phyloP scores from a whole-genome alignment of 2,113 vertebrate genomes.

The Thamnophis sirtalis region DNA sequence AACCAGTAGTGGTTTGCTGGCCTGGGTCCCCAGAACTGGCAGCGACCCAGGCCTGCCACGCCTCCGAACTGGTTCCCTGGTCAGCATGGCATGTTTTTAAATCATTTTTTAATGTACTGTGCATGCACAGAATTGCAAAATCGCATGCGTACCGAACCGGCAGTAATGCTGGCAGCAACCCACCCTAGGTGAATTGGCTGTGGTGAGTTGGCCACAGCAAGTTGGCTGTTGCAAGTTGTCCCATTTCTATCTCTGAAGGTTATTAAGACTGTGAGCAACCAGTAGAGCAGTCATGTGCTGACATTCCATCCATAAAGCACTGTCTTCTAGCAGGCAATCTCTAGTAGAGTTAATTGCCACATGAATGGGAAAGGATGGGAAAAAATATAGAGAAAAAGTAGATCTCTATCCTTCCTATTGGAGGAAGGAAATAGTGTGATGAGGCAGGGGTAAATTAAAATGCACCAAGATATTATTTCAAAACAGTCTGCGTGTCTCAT shows the following conservation, averaged over 20 bases:
- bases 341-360: slow-evolving; percentile 28
- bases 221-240: neutral
- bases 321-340: neutral
- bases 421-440: slow-evolving; percentile 17
- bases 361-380: slow-evolving; percentile 32
- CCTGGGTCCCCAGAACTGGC: too few relatives aligned
- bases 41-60: too few relatives aligned
- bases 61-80: too few relatives aligned
- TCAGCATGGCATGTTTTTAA: too few relatives aligned
- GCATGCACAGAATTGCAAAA: too few relatives aligned
- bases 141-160: too few relatives aligned
- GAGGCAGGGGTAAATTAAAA: neutral
- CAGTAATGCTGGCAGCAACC: too few relatives aligned
- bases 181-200: too few relatives aligned
- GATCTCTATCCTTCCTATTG: slow-evolving; percentile 24
- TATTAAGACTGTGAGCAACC: neutral
- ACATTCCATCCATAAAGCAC: neutral
- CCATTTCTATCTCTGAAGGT: neutral
- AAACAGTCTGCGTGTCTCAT: neutral
- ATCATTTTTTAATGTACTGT: too few relatives aligned
- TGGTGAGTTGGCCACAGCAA: neutral
- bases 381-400: slow-evolving; percentile 45
- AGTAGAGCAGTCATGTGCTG: neutral
- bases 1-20: too few relatives aligned
- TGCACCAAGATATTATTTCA: neutral